Evolutionary conservation across 2,888 invertebrate genomes (phyloP).

Genomic region (Dasysyrphus albostriatus): DNA sequence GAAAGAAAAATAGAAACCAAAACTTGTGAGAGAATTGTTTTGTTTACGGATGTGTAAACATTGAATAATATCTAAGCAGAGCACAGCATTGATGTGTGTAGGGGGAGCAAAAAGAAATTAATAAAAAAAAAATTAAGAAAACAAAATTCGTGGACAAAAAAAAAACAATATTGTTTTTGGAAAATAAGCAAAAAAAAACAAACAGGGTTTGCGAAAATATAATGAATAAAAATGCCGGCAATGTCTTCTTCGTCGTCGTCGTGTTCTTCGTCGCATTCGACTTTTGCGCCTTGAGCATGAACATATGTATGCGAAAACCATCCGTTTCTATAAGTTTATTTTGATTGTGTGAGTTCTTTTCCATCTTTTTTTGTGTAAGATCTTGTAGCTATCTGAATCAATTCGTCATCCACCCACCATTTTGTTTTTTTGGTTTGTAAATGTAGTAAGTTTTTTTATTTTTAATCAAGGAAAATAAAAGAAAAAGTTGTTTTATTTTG

Average conservation of each 20-base stretch:
- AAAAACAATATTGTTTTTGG: constrained; percentile 49
- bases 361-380: constrained; percentile 40
- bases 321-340: constrained; percentile 39
- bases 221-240: constrained; percentile 72
- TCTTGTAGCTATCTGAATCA: constrained; percentile 53
- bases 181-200: constrained; percentile 23
- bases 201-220: constrained; percentile 30
- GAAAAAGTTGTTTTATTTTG: constrained; percentile 57
- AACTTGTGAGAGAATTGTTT: constrained; percentile 71
- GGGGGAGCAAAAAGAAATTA: constrained; percentile 15
- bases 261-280: constrained; percentile 21
- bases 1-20: constrained; percentile 68
- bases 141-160: constrained; percentile 32
- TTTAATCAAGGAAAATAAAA: constrained; percentile 11
- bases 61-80: constrained; percentile 45
- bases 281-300: constrained; percentile 62
- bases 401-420: constrained; percentile 75
- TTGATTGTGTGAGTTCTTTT: constrained; percentile 39
- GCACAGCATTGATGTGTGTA: not conserved
- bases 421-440: constrained; percentile 65
- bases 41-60: constrained; percentile 75
- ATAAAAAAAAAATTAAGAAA: constrained; percentile 49
- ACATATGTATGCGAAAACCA: constrained; percentile 19
- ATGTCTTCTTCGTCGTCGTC: constrained; percentile 38
- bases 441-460: constrained; percentile 34